Percentiles rank a stretch among this genome's conserved stretches.
Evolutionary conservation across 2,797 vertebrate genomes (phyloP).

Genomic region (Liasis olivaceus): DNA sequence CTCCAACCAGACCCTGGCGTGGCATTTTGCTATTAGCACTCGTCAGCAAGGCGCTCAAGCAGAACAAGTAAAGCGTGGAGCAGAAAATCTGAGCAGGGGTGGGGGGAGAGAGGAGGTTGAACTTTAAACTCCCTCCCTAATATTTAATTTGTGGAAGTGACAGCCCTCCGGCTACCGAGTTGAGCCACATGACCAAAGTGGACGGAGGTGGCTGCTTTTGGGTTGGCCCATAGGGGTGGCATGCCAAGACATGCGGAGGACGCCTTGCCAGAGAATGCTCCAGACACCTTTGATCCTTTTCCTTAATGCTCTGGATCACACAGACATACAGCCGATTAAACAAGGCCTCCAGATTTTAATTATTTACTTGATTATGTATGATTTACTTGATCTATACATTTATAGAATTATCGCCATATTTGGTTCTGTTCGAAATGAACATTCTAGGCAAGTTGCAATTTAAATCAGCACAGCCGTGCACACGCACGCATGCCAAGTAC

Average conservation of each 20-base stretch:
- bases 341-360: neutral
- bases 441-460: neutral
- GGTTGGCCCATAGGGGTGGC: neutral
- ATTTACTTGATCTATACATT: neutral
- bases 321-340: neutral
- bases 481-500: neutral
- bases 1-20: constrained; percentile 75
- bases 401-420: neutral
- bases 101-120: constrained; percentile 5
- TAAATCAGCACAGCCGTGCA: neutral
- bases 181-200: constrained; percentile 24
- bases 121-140: constrained; percentile 50
- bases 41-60: constrained; percentile 84
- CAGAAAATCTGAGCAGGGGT: constrained; percentile 56
- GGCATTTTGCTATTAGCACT: constrained; percentile 84
- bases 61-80: constrained; percentile 71
- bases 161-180: constrained; percentile 34
- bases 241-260: neutral
- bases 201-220: constrained; percentile 29
- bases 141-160: constrained; percentile 58
- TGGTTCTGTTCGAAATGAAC: neutral
- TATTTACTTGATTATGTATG: neutral
- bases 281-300: neutral
- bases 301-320: neutral
- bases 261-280: no score